Evolutionary conservation across 2,888 invertebrate genomes (phyloP), one percentile per base, ranked within the genome.

Genomic region (Zelleria hepariella): DNA sequence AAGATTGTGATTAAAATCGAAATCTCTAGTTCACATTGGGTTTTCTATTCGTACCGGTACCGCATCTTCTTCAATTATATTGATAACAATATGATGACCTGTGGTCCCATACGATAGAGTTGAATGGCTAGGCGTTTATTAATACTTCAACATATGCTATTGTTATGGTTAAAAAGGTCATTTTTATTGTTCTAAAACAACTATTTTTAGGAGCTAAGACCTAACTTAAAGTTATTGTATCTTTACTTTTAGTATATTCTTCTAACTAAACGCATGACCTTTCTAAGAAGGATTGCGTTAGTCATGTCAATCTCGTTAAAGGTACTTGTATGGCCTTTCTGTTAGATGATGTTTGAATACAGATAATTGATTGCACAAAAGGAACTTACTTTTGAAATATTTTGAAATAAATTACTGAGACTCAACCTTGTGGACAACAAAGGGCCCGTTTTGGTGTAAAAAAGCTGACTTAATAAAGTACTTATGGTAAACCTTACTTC

Each of bases 281-380:
- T 58, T 53, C 42, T 20, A 2, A 42, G 52, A 49, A 58, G n/a
- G n/a, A 27, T 18, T 24, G n/a, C 24, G 49, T 18, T 20, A 23
- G 24, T 32, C 58, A 27, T 51, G 52, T 58, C 58, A 58, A 52
- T 27, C 51, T 58, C 52, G 52, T 58, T 53, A 58, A 52, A 51
- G 10, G 23, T 5, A 21, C 23, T 51, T 51, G 23, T 20, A 51
- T 21, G 23, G 20, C 1, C 21, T 6, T 10, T 21, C 20, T 20
- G 42, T 42, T 2, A 42, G 42, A 42, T 5, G 2, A 15, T 15
- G 15, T 42, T 42, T 42, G 32, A 42, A 42, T 15, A 42, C 23
- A 20, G 7, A 51, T 21, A 49, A 23, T 20, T 23, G 23, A 51
- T 20, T 21, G 23, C 32, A 10, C 5, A 51, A 23, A 51, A 3